Percentiles rank a stretch among this genome's conserved stretches.
These are phyloP conservation scores for Morpho achilles DNA, from an alignment of 2,888 invertebrate genomes.

Conservation along the genomic window DNA sequence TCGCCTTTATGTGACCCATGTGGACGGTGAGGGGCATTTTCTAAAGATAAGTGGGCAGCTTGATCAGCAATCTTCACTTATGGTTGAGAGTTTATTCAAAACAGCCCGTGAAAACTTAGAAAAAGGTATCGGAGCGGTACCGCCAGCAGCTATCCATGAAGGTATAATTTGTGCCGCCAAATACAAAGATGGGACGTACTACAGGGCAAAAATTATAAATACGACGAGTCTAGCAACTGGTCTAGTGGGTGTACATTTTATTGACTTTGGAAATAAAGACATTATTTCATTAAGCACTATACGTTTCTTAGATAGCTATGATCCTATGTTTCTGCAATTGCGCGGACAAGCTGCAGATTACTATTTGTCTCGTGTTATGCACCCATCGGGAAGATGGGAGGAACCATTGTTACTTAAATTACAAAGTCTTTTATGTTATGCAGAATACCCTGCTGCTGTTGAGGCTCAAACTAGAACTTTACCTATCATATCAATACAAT, in stretches of 20 bases:
- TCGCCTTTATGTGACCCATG: constrained; percentile 80
- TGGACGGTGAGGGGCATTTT: constrained; percentile 84
- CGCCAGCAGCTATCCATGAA: constrained; percentile 68
- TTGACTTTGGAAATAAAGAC: constrained; percentile 84
- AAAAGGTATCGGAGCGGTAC: constrained; percentile 64
- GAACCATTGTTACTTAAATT: constrained; percentile 59
- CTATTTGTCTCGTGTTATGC: constrained; percentile 77
- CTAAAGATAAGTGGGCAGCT: constrained; percentile 86
- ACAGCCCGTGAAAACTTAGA: constrained; percentile 59
- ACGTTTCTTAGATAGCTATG: constrained; percentile 75
- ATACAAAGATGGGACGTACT: constrained; percentile 83
- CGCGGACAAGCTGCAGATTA: constrained; percentile 81
- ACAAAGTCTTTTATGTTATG: constrained; percentile 62
- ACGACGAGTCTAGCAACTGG: constrained; percentile 66
- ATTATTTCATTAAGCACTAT: constrained; percentile 79
- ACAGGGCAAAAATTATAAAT: constrained; percentile 80
- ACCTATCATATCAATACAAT: constrained; percentile 66
- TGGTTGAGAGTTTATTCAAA: constrained; percentile 75
- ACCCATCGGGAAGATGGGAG: constrained; percentile 76
- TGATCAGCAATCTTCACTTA: constrained; percentile 76
- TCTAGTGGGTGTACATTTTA: constrained; percentile 81
- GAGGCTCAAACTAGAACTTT: constrained; percentile 57
- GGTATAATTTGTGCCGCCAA: constrained; percentile 82
- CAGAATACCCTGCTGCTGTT: constrained; percentile 55
- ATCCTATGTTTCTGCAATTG: constrained; percentile 66